phyloP scores from a whole-genome alignment of 2,888 invertebrate genomes.

The Pollenia griseotomentosa region DNA sequence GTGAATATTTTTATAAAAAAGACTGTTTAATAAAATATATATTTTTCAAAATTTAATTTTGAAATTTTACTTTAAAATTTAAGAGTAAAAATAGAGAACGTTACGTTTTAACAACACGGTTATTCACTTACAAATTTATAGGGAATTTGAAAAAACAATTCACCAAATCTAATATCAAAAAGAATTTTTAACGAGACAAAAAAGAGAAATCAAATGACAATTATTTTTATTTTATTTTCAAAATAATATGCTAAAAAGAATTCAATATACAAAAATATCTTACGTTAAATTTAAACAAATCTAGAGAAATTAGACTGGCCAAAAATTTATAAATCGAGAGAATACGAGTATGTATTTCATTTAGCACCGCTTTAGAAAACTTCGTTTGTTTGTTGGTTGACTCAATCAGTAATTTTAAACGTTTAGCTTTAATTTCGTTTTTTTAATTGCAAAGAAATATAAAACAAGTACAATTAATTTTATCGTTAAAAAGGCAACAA shows the following conservation, averaged over 20 bases:
- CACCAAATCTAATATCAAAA: constrained; percentile 67
- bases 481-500: constrained; percentile 60
- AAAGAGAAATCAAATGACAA: constrained; percentile 63
- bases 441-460: constrained; percentile 17
- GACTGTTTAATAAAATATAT: not conserved
- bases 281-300: constrained; percentile 69
- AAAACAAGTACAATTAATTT: constrained; percentile 53
- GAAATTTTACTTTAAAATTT: constrained; percentile 68
- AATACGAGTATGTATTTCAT: constrained; percentile 60
- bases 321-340: constrained; percentile 66
- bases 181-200: constrained; percentile 53
- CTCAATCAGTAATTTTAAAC: constrained; percentile 64
- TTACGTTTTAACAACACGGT: constrained; percentile 64
- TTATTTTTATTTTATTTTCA: constrained; percentile 52
- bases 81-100: constrained; percentile 33
- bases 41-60: constrained; percentile 72
- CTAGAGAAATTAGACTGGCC: constrained; percentile 65
- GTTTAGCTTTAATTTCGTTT: constrained; percentile 60
- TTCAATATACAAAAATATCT: constrained; percentile 66
- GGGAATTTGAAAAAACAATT: constrained; percentile 64
- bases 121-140: constrained; percentile 69
- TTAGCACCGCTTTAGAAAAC: constrained; percentile 62
- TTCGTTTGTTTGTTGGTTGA: constrained; percentile 44
- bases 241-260: constrained; percentile 44
- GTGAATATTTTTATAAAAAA: constrained; percentile 62